These are phyloP conservation scores for Lasius platythorax DNA, from an alignment of 2,888 invertebrate genomes.

Conservation along the genomic window DNA sequence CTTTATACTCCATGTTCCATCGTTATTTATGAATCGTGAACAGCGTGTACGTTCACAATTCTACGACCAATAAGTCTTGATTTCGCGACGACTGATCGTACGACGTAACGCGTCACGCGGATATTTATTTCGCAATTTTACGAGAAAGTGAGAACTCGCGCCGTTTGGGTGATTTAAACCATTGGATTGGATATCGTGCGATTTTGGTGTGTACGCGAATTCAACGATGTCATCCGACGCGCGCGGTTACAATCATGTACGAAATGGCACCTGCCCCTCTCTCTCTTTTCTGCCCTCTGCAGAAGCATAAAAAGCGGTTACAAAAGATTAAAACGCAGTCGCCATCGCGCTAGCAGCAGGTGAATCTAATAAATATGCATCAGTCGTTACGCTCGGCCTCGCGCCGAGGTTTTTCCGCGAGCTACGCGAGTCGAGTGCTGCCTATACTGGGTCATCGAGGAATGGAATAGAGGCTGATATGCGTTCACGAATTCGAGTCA, in stretches of 20 bases:
- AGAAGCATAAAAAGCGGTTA: slow-evolving; percentile 43
- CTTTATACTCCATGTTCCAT: slow-evolving; percentile 4
- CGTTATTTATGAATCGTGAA: slow-evolving; percentile 46
- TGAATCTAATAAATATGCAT: slow-evolving; percentile 66
- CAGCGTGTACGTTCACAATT: slow-evolving; percentile 2
- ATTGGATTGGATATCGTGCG: slow-evolving; percentile 15
- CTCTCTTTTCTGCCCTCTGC: background rate
- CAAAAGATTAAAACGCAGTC: slow-evolving; percentile 45
- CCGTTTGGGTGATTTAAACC: slow-evolving; percentile 38
- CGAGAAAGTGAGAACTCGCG: slow-evolving; percentile 33
- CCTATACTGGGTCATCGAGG: background rate
- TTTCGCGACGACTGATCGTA: slow-evolving; percentile 33
- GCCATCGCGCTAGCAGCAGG: slow-evolving; percentile 54
- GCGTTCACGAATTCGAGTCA: slow-evolving; percentile 18
- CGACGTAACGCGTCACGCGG: slow-evolving; percentile 4
- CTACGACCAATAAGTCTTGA: slow-evolving; percentile 33
- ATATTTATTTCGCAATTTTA: slow-evolving; percentile 39
- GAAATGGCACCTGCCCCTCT: background rate
- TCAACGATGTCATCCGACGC: slow-evolving; percentile 33
- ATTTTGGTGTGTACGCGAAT: slow-evolving; percentile 34
- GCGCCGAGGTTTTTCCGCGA: slow-evolving; percentile 57
- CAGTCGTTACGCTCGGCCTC: slow-evolving; percentile 55
- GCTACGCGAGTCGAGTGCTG: slow-evolving; percentile 23
- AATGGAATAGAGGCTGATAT: background rate
- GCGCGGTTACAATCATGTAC: slow-evolving; percentile 12